Evolutionary conservation across 1,140 invertebrate genomes (phyloP), one percentile per base, ranked within the genome.

Genomic region (Eumeta japonica): DNA sequence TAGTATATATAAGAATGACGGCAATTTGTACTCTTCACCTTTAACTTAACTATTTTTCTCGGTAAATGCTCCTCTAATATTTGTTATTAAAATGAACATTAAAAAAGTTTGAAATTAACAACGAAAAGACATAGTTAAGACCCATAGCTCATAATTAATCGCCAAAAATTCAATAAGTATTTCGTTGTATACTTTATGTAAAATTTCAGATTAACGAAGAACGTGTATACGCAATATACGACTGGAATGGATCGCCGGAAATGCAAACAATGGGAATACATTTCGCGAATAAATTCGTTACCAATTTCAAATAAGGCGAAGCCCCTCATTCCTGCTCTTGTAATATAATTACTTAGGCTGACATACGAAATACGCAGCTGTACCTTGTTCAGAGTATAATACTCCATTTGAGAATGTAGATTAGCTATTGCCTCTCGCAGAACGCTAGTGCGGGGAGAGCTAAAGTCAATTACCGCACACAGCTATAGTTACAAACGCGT

Each of bases 371-470:
- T 24, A 24, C 20, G 20, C 20, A 7, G 20, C n/a, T 7, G n/a
- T 24, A 24, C n/a, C 20, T 5, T 24, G 18, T 29, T 54, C 44
- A 52, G 45, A 48, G 52, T 60, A 62, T 62, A 60, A 58, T 54
- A 47, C 48, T 56, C 47, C 62, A 63, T 66, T 68, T 65, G 59
- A 62, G 50, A 60, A 72, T 61, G 62, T 58, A 72, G 64, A 68
- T 72, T 68, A 66, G 57, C 48, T 70, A 63, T 65, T 55, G 53
- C 53, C 53, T 58, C 60, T 60, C 58, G 54, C 56, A 50, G 39
- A 46, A 50, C 46, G 46, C 43, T 27, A 18, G 32, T 47, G 46
- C 43, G 50, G 5, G 55, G 57, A 46, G 39, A 36, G 50, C 45
- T 55, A 57, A 62, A 64, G 57, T 56, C 58, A 68, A 72, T 70